These are phyloP conservation scores for Pyrgus malvae DNA, from an alignment of 2,888 invertebrate species.

Conservation along the genomic window DNA sequence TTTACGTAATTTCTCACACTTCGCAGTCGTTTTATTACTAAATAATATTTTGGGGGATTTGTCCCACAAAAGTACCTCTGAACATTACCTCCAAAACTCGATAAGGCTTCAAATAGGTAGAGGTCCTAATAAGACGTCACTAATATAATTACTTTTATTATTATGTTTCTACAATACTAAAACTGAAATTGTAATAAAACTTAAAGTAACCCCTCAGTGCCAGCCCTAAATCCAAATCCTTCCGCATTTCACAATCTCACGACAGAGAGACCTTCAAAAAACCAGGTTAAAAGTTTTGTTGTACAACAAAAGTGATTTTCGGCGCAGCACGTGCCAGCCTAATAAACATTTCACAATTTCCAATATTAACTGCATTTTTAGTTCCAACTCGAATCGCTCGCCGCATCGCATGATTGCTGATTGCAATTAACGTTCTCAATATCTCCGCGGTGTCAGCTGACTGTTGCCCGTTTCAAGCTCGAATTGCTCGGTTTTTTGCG, in stretches of 20 bases:
- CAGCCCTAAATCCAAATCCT: slow-evolving; percentile 12
- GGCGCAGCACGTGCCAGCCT: slow-evolving; percentile 33
- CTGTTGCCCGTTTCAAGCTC: slow-evolving; percentile 32
- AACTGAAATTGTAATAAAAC: too few relatives aligned
- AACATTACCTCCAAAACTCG: too few relatives aligned
- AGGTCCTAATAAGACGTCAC: too few relatives aligned
- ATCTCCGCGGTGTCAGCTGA: slow-evolving; percentile 42
- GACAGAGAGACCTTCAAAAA: slow-evolving; percentile 26
- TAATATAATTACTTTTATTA: too few relatives aligned
- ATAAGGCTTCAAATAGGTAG: too few relatives aligned
- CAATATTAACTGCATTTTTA: slow-evolving; percentile 39
- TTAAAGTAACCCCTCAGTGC: not conserved
- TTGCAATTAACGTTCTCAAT: slow-evolving; percentile 56
- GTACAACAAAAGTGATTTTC: slow-evolving; percentile 40
- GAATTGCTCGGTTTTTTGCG: slow-evolving; percentile 23
- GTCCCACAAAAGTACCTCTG: too few relatives aligned
- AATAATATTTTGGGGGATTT: too few relatives aligned
- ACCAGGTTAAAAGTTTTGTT: slow-evolving; percentile 34
- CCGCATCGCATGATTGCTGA: slow-evolving; percentile 51
- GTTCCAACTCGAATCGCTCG: slow-evolving; percentile 32
- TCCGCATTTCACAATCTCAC: slow-evolving; percentile 8
- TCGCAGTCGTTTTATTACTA: too few relatives aligned
- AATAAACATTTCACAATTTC: slow-evolving; percentile 50
- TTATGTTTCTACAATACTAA: too few relatives aligned
- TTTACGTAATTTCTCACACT: too few relatives aligned